These are phyloP conservation scores for Amphiduros pacificus DNA, from an alignment of 2,888 invertebrate genomes.

Conservation along the genomic window DNA sequence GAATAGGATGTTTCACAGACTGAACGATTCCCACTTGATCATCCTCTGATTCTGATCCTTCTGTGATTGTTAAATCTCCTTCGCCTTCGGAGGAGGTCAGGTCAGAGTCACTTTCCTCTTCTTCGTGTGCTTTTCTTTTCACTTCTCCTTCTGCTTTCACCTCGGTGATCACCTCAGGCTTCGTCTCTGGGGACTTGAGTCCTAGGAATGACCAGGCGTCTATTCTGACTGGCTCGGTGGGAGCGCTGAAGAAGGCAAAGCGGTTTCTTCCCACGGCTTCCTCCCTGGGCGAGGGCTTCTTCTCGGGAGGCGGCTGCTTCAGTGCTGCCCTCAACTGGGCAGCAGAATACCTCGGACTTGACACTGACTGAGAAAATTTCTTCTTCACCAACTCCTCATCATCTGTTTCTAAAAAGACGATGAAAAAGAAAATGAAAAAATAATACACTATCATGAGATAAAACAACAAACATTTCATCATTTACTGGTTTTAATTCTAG, in stretches of 20 bases:
- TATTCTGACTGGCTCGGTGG: constrained; percentile 51
- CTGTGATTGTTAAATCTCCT: constrained; percentile 7
- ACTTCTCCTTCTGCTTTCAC: constrained; percentile 26
- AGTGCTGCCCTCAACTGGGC: too few species aligned
- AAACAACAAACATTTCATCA: too few species aligned
- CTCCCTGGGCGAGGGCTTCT: constrained; percentile 25
- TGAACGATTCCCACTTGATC: constrained; percentile 8
- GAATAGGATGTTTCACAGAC: constrained; percentile 11
- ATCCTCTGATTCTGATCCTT: constrained; percentile 14
- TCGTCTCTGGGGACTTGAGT: constrained; percentile 10
- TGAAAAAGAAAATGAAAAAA: too few species aligned
- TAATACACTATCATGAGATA: too few species aligned
- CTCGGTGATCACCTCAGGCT: constrained; percentile 10
- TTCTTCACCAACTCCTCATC: too few species aligned
- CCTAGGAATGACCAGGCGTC: constrained; percentile 53
- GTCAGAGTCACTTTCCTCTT: constrained; percentile 41
- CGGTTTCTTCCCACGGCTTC: constrained; percentile 36
- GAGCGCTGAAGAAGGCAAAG: constrained; percentile 53
- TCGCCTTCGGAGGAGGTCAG: neutral
- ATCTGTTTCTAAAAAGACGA: too few species aligned
- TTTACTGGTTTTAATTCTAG: too few species aligned
- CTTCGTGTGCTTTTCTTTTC: constrained; percentile 12
- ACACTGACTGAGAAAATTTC: too few species aligned
- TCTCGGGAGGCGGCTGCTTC: constrained; percentile 11
- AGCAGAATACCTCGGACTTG: too few species aligned